Evolutionary conservation across 2,113 vertebrate genomes (phyloP).

Genomic region (Pholis gunnellus): DNA sequence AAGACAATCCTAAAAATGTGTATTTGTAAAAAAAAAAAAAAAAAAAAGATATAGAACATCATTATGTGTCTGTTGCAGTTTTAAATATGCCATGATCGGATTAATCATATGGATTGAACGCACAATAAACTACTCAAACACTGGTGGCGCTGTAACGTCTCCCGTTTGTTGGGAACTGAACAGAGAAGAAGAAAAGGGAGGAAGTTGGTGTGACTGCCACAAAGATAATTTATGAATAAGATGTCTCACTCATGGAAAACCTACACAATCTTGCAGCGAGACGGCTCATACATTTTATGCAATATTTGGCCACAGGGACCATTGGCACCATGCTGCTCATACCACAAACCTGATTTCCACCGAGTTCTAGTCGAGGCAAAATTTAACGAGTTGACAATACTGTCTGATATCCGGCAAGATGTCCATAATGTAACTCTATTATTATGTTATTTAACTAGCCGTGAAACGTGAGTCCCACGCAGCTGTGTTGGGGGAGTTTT

Average conservation of each 20-base stretch:
- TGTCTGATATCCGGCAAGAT: too few relatives aligned
- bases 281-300: neutral
- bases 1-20: slow-evolving; percentile 14
- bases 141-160: neutral
- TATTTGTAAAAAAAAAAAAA: slow-evolving; percentile 20
- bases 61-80: neutral
- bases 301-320: neutral
- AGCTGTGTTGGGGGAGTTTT: neutral
- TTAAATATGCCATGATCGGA: neutral
- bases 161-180: neutral
- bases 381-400: neutral
- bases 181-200: slow-evolving; percentile 44
- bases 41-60: neutral
- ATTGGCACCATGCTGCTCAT: neutral
- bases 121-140: neutral
- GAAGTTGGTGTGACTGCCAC: neutral
- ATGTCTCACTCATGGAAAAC: neutral
- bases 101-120: neutral
- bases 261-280: neutral
- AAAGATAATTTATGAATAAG: neutral
- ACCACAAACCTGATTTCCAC: neutral
- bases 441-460: neutral
- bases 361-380: neutral
- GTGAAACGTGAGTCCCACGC: neutral
- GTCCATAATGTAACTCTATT: neutral